Evolutionary conservation across 2,888 invertebrate species (phyloP).

Genomic region (Hofmannophila pseudospretella): DNA sequence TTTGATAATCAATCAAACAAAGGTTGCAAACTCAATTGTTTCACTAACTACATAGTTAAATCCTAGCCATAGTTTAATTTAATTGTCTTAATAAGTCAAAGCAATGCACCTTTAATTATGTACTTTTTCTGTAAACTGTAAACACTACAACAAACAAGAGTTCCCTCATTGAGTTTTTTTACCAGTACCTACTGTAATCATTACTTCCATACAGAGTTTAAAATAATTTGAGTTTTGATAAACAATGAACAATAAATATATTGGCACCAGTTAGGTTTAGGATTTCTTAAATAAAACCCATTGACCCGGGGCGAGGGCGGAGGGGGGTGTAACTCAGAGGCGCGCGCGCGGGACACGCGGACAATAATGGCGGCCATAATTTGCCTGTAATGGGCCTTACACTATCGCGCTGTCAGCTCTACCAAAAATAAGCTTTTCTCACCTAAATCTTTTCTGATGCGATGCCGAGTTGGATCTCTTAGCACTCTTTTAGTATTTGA

Average conservation of each 20-base stretch:
- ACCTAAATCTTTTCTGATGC: constrained; percentile 43
- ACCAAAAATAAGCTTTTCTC: constrained; percentile 69
- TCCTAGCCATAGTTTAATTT: too few relatives aligned
- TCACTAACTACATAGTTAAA: too few relatives aligned
- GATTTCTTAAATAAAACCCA: constrained; percentile 66
- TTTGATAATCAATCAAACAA: too few relatives aligned
- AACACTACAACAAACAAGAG: too few relatives aligned
- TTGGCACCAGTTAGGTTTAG: constrained; percentile 43
- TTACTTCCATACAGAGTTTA: too few relatives aligned
- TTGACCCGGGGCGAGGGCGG: constrained; percentile 53
- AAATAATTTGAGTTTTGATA: not conserved
- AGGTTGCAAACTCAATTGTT: too few relatives aligned
- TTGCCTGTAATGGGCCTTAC: constrained; percentile 74
- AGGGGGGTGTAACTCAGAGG: constrained; percentile 59
- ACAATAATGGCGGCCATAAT: constrained; percentile 71
- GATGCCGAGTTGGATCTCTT: constrained; percentile 38
- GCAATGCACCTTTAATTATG: too few relatives aligned
- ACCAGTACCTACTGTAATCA: too few relatives aligned
- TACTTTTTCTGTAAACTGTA: too few relatives aligned
- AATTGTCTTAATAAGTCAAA: too few relatives aligned
- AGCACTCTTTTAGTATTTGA: constrained; percentile 28
- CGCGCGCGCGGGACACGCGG: constrained; percentile 60
- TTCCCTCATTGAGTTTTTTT: too few relatives aligned
- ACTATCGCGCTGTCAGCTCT: constrained; percentile 73
- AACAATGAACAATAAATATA: not conserved